Base-by-base conservation (phyloP, 2,797 vertebrate species). In the Acipenser oxyrinchus region DNA sequence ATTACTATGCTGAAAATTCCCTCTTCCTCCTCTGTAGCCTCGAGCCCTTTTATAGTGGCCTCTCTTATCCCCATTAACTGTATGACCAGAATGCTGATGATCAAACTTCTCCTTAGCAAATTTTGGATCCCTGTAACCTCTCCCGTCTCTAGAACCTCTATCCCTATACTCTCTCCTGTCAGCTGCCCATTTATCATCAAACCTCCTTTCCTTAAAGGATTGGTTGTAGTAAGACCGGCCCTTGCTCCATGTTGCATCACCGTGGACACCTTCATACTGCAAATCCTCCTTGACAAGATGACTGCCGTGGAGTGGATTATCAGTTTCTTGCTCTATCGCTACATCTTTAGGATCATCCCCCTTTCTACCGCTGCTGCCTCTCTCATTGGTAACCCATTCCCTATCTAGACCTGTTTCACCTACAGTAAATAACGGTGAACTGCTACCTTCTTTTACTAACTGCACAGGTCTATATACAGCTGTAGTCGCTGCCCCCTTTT, bases 241-340 rank as follows among this genome's bases (percentile, higher is more conserved):
- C 6, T 89, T 78, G 65, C 74, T 83, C 72, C 91, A 76, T 68
- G 87, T 83, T 49, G 49, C 66, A 8, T 85, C 77, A 0, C 81
- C 82, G 15, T 82, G 77, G 67, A 89, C 73, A 0, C 71, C 79
- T 69, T 92, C 89, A 4, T 87, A 81, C 68, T 76, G 84, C 0
- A 78, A 92, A 70, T 83, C 72, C 53, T 84, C 62, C 83, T 84
- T 3, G 53, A 70, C 48, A 57, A 71, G 65, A 68, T 71, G 60
- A 6, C 1, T 48, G 67, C 76, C 50, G 37, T 50, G 3, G 18
- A 63, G 64, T 62, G 67, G 23, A 0, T 75, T 81, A 2, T 71
- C 77, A 71, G 75, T 7, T 0, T 63, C 65, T 8, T 76, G 73
- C 61, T 82, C 82, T 60, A 71, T 78, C 0, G 51, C 84, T 72